phyloP scores from a whole-genome alignment of 1,140 invertebrate genomes.

The Bombus impatiens region DNA sequence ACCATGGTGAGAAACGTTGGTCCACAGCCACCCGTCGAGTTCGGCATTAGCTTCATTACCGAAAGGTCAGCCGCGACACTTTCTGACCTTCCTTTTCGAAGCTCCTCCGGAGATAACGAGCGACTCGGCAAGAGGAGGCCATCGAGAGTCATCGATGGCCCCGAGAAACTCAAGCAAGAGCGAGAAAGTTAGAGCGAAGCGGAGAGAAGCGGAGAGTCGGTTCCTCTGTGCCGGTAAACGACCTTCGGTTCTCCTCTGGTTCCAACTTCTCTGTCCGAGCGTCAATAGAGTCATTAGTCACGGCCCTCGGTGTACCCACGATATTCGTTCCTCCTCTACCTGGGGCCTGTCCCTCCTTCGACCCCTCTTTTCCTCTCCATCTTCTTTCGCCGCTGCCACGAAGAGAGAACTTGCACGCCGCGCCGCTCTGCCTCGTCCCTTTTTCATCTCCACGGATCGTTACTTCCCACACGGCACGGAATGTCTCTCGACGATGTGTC shows the following conservation, averaged over 20 bases:
- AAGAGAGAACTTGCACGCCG: not conserved
- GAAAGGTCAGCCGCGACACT: slow-evolving; percentile 52
- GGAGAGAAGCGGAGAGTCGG: slow-evolving; percentile 13
- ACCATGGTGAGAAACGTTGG: slow-evolving; percentile 28
- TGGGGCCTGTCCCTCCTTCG: slow-evolving; percentile 46
- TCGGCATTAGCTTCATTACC: slow-evolving; percentile 53
- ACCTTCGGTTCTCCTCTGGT: slow-evolving; percentile 64
- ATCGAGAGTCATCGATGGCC: not conserved
- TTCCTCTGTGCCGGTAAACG: slow-evolving; percentile 66
- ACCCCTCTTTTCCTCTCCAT: not conserved
- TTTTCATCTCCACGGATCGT: slow-evolving; percentile 58
- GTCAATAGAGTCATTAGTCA: slow-evolving; percentile 78
- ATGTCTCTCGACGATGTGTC: slow-evolving; percentile 29
- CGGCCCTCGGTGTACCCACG: slow-evolving; percentile 65
- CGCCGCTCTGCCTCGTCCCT: slow-evolving; percentile 27
- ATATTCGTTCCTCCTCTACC: slow-evolving; percentile 70
- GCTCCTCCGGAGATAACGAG: slow-evolving; percentile 48
- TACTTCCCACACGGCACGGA: slow-evolving; percentile 49
- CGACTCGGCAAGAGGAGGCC: slow-evolving; percentile 9
- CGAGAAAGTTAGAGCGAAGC: not conserved
- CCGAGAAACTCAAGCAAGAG: not conserved
- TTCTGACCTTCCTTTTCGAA: slow-evolving; percentile 50
- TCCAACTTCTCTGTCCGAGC: slow-evolving; percentile 52
- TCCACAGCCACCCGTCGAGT: slow-evolving; percentile 42
- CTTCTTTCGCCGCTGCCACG: not conserved